A percentile compares a stretch with the other conserved stretches of the same genome.
Evolutionary conservation across 2,797 vertebrate genomes (phyloP).

Genomic region (Danio aesculapii): DNA sequence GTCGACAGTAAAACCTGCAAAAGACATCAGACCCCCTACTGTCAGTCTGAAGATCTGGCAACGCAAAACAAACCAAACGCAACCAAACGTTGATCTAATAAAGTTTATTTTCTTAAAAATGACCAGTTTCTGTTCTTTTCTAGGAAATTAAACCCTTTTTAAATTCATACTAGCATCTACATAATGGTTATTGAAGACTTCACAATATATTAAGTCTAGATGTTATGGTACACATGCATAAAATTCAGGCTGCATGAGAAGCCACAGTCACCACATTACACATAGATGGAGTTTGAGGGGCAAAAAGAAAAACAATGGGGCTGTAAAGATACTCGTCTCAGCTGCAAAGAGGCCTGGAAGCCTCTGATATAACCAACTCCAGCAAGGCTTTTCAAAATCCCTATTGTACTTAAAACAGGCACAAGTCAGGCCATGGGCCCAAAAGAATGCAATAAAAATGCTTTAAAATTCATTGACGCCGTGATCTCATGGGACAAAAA

Average conservation of each 20-base stretch:
- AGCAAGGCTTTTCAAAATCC: slow-evolving; percentile 74
- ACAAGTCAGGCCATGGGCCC: slow-evolving; percentile 46
- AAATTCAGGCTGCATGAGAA: slow-evolving; percentile 99
- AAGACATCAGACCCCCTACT: too few species aligned
- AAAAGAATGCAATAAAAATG: slow-evolving; percentile 40
- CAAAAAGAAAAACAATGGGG: slow-evolving; percentile 71
- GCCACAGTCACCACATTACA: slow-evolving; percentile 99
- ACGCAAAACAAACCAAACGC: slow-evolving; percentile 36
- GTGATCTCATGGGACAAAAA: slow-evolving; percentile 15
- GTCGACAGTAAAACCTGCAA: too few species aligned
- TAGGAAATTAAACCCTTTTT: slow-evolving; percentile 99
- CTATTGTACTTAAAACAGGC: slow-evolving; percentile 52
- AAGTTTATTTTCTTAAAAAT: slow-evolving; percentile 99
- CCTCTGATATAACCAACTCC: slow-evolving; percentile 78
- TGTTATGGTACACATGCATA: slow-evolving; percentile 99
- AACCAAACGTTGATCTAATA: slow-evolving; percentile 90
- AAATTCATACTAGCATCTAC: slow-evolving; percentile 99
- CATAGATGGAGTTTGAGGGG: slow-evolving; percentile 79
- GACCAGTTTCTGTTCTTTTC: slow-evolving; percentile 98
- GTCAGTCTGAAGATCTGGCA: too few species aligned
- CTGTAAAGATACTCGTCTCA: slow-evolving; percentile 91
- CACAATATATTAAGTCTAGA: slow-evolving; percentile 99
- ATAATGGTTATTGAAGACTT: slow-evolving; percentile 99
- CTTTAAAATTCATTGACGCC: slow-evolving; percentile 26
- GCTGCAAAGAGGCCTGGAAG: slow-evolving; percentile 84